Percentiles rank a stretch among this genome's conserved stretches.
These are phyloP conservation scores for Bugula neritina DNA, from an alignment of 2,888 invertebrate genomes.

Conservation along the genomic window DNA sequence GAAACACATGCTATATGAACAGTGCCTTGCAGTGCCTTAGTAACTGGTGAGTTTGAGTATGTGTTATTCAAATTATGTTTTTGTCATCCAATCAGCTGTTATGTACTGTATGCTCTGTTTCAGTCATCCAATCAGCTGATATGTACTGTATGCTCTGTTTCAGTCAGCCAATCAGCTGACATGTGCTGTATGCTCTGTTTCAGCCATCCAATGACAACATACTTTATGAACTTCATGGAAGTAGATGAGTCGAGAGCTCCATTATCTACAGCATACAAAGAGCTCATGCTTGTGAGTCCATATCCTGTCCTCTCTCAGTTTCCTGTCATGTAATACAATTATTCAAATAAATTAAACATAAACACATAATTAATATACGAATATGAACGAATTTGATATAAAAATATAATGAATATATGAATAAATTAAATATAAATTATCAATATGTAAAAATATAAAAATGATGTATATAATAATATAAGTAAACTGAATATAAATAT, in stretches of 20 bases:
- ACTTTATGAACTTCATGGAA: not conserved
- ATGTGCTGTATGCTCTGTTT: not conserved
- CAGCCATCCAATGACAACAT: not conserved
- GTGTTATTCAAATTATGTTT: not conserved
- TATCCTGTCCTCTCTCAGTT: too few species aligned
- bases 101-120: not conserved
- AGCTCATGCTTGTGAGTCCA: not conserved
- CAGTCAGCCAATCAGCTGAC: not conserved
- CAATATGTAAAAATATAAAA: too few species aligned
- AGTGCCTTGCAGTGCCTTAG: slow-evolving; percentile 90
- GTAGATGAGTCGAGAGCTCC: not conserved
- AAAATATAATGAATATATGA: too few species aligned
- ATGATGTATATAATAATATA: too few species aligned
- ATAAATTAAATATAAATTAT: too few species aligned
- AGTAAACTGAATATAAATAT: too few species aligned
- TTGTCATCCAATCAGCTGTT: not conserved
- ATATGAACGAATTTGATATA: too few species aligned
- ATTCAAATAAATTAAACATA: too few species aligned
- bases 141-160: not conserved
- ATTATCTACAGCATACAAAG: not conserved
- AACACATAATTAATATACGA: too few species aligned
- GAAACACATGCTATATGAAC: slow-evolving; percentile 99
- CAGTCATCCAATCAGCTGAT: not conserved
- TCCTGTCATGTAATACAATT: too few species aligned
- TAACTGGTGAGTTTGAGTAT: slow-evolving; percentile 58